Evolutionary conservation across 2,797 vertebrate genomes (phyloP), one percentile per base, ranked within the genome.

Genomic region (Manis pentadactyla): DNA sequence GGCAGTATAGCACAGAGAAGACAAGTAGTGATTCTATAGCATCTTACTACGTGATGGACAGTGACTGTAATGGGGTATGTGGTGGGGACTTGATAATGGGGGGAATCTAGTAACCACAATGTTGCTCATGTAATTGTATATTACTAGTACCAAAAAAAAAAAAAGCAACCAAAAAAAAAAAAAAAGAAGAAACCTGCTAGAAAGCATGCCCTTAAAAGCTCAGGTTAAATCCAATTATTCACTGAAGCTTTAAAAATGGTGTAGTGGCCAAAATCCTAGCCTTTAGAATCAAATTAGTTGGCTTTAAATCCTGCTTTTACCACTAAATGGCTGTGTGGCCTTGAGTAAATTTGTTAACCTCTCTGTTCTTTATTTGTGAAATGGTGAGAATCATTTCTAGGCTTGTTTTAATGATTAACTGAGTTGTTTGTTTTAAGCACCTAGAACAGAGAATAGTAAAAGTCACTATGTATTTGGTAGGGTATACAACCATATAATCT

Each of bases 341-440:
- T 25, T 83, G 11, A 55, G 7, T 34, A 63, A 84, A 42, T 92
- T 88, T 92, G 46, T 46, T 61, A 75, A 68, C 27, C 49, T 90
- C 68, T 92, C 79, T 87, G 64, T 82, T 96, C 49, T 88, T 91
- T 64, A 79, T 29, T 46, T 74, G 37, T 75, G 31, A 71, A 92
- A 68, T 34, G 23, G 71, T 59, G 42, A 79, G 84, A 93, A 71
- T 31, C 1, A 37, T 61, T 57, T 93, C 39, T 46, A 85, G 27
- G 42, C 14, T 78, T 51, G 9, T 82, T 86, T 74, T 87, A 61
- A 53, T 17, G 64, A 74, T 14, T 63, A 75, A 81, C 15, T 5
- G 8, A 57, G 18, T 79, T 61, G 57, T 82, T 42, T 96, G 42
- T 73, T 18, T 63, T 53, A 83, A 18, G 4, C 46, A 10, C 34